Conservation (phyloP, 2,888 invertebrate species). For the Cactoblastis cactorum region DNA sequence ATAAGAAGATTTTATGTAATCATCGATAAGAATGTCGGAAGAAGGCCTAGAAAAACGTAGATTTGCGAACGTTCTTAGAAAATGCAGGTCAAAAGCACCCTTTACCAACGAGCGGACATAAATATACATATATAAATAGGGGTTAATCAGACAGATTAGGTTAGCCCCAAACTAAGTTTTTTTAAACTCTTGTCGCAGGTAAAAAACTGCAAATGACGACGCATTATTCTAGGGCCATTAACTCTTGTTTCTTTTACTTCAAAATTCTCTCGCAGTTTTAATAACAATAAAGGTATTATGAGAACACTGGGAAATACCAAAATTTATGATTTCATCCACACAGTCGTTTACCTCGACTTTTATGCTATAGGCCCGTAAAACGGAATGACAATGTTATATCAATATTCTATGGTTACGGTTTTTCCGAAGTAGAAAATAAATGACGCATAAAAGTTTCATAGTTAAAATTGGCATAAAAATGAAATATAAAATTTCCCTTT, state of each 20-base stretch:
- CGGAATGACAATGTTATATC: conserved; percentile 9
- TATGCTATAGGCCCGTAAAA: conserved; percentile 8
- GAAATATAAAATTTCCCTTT: too few relatives aligned
- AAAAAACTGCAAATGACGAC: not conserved
- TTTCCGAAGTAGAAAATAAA: not conserved
- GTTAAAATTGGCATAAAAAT: not conserved
- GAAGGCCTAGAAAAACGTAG: too few relatives aligned
- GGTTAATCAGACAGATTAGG: too few relatives aligned
- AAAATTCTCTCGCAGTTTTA: not conserved
- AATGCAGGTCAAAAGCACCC: too few relatives aligned
- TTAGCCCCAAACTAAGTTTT: too few relatives aligned
- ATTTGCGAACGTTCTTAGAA: too few relatives aligned
- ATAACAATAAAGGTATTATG: conserved; percentile 9
- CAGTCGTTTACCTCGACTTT: not conserved
- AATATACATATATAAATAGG: too few relatives aligned
- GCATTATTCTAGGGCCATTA: not conserved
- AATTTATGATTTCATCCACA: conserved; percentile 9
- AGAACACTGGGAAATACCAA: not conserved
- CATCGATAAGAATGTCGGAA: too few relatives aligned
- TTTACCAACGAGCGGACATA: too few relatives aligned
- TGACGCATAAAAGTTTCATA: not conserved
- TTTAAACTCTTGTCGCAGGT: too few relatives aligned
- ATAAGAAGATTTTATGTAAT: too few relatives aligned
- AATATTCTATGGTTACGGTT: conserved; percentile 7
- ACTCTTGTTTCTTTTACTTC: not conserved